Evolutionary conservation across 1,140 invertebrate species (phyloP).

Genomic region (Dolichoris vasculosae): DNA sequence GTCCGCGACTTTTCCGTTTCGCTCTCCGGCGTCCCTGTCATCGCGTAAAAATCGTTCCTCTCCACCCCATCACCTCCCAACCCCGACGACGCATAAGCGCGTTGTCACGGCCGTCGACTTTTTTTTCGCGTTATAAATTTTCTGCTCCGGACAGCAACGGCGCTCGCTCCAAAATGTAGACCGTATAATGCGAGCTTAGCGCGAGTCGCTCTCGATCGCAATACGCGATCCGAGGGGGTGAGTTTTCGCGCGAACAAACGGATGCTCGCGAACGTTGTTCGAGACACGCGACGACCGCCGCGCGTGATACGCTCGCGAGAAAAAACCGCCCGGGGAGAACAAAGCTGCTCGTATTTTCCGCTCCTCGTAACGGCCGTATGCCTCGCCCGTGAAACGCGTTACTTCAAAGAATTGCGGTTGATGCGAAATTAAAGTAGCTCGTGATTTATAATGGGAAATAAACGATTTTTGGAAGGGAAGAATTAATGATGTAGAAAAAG

Average conservation of each 20-base stretch:
- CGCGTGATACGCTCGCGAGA: not conserved
- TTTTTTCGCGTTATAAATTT: constrained; percentile 67
- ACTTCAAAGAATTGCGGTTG: constrained; percentile 3
- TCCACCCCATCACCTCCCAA: not conserved
- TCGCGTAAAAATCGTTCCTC: not conserved
- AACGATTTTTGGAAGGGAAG: not conserved
- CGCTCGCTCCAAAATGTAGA: constrained; percentile 44
- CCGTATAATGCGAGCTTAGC: not conserved
- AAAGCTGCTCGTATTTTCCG: not conserved
- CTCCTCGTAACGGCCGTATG: not conserved
- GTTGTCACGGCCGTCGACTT: constrained; percentile 44
- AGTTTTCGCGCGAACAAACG: not conserved
- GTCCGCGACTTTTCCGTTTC: constrained; percentile 18
- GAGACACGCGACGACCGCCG: not conserved
- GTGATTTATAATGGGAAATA: not conserved
- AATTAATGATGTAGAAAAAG: not conserved
- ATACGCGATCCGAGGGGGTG: not conserved
- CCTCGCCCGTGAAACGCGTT: not conserved
- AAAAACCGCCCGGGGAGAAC: not conserved
- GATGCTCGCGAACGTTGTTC: not conserved
- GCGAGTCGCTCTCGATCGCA: not conserved
- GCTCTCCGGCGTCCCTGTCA: not conserved
- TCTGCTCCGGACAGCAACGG: constrained; percentile 62
- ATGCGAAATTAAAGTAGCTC: not conserved
- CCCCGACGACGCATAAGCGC: not conserved